These are phyloP conservation scores for Rhagophthalmus giganteus DNA, from an alignment of 2,888 invertebrate species.

Conservation along the genomic window DNA sequence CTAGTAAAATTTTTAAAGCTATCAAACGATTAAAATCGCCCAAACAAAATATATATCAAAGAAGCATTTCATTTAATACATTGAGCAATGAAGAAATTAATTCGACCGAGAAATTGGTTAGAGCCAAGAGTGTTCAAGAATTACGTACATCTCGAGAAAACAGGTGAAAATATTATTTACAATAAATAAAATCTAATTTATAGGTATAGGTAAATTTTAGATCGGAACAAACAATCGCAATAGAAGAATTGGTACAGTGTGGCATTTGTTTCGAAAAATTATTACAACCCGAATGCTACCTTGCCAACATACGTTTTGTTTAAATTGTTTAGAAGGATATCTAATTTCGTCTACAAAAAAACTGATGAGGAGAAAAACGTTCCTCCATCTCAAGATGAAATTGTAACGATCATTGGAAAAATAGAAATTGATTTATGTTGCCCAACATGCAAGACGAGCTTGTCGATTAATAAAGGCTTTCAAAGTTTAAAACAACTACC, in stretches of 20 bases:
- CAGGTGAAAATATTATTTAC: background rate
- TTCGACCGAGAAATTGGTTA: no score
- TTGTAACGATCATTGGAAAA: background rate
- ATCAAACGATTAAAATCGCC: no score
- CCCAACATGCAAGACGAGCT: constrained; percentile 61
- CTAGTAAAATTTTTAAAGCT: no score
- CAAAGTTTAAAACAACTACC: constrained; percentile 63
- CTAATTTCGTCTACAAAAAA: constrained; percentile 32
- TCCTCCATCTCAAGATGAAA: constrained; percentile 12
- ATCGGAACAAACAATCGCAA: constrained; percentile 53
- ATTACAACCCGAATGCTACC: constrained; percentile 65
- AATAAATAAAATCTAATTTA: background rate
- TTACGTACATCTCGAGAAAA: background rate
- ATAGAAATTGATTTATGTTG: constrained; percentile 51
- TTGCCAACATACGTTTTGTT: constrained; percentile 70
- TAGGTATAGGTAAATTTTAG: constrained; percentile 29
- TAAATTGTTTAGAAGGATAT: constrained; percentile 61
- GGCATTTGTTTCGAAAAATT: constrained; percentile 63
- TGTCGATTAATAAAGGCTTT: constrained; percentile 56
- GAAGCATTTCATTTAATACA: no score
- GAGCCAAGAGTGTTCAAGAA: background rate
- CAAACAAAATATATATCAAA: no score
- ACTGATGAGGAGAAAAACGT: constrained; percentile 21
- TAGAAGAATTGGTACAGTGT: constrained; percentile 65
- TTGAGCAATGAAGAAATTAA: no score